These are phyloP conservation scores for Branchinecta lindahli DNA, from an alignment of 1,140 invertebrate genomes.

Conservation along the genomic window DNA sequence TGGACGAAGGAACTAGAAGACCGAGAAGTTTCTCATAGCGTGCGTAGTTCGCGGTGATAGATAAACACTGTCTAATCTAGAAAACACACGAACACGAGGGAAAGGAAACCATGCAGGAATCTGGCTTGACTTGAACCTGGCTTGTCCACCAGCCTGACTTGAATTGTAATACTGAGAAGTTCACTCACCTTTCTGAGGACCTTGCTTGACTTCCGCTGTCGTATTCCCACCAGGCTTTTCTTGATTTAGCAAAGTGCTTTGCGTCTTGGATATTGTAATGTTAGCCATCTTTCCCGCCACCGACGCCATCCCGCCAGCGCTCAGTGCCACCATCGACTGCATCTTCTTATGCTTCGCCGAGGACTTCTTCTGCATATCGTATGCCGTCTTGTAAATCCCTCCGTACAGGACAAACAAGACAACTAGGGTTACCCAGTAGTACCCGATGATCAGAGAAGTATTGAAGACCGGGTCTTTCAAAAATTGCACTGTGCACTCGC, in stretches of 20 bases:
- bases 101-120: too few relatives aligned
- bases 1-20: too few relatives aligned
- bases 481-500: slow-evolving; percentile 93
- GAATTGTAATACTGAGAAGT: too few relatives aligned
- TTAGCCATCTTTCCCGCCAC: slow-evolving; percentile 74
- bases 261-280: slow-evolving; percentile 61
- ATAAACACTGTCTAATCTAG: too few relatives aligned
- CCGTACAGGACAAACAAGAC: slow-evolving; percentile 87
- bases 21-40: too few relatives aligned
- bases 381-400: slow-evolving; percentile 95
- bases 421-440: slow-evolving; percentile 91
- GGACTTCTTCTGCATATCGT: slow-evolving; percentile 94
- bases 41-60: too few relatives aligned
- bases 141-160: too few relatives aligned
- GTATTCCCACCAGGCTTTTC: slow-evolving; percentile 40
- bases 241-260: slow-evolving; percentile 49
- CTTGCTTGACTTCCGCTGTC: too few relatives aligned
- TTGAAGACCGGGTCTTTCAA: slow-evolving; percentile 95
- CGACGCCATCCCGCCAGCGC: slow-evolving; percentile 51
- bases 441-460: slow-evolving; percentile 90
- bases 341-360: slow-evolving; percentile 86
- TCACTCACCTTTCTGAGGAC: too few relatives aligned
- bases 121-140: too few relatives aligned
- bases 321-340: slow-evolving; percentile 79
- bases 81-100: too few relatives aligned